Conservation (phyloP, 2,888 invertebrate genomes). For the Drosophila quinaria region DNA sequence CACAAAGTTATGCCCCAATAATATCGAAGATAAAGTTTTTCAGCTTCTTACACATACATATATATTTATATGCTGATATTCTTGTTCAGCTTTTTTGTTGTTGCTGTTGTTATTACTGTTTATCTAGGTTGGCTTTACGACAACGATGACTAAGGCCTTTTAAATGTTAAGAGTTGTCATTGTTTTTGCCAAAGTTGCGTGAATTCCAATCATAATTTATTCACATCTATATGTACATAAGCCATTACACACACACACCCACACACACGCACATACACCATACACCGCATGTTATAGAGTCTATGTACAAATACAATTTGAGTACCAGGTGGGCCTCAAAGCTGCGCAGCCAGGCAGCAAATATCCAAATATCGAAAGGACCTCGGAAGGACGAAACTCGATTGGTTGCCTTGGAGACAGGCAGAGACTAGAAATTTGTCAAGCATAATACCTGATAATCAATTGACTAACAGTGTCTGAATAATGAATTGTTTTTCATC, state of each 20-base stretch:
- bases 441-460: slow-evolving; percentile 76
- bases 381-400: slow-evolving; percentile 17
- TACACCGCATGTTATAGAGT: background rate
- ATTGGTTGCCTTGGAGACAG: slow-evolving; percentile 47
- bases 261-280: slow-evolving; percentile 19
- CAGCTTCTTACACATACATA: slow-evolving; percentile 27
- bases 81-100: slow-evolving; percentile 5
- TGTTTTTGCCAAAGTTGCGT: slow-evolving; percentile 76
- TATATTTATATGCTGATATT: background rate
- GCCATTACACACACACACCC: slow-evolving; percentile 31
- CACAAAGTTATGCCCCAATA: slow-evolving; percentile 80
- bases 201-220: slow-evolving; percentile 74
- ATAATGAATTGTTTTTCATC: slow-evolving; percentile 67
- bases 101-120: slow-evolving; percentile 6
- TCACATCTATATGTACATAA: slow-evolving; percentile 44
- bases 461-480: slow-evolving; percentile 70
- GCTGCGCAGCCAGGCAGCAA: slow-evolving; percentile 44
- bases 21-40: slow-evolving; percentile 76
- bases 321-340: slow-evolving; percentile 32
- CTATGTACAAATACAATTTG: slow-evolving; percentile 25
- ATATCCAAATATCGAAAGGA: slow-evolving; percentile 38
- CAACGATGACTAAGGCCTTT: slow-evolving; percentile 78
- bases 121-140: slow-evolving; percentile 47
- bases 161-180: slow-evolving; percentile 76
- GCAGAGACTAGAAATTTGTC: slow-evolving; percentile 52